Conservation (phyloP, 2,113 vertebrate species). For the Tretioscincus oriximinensis region DNA sequence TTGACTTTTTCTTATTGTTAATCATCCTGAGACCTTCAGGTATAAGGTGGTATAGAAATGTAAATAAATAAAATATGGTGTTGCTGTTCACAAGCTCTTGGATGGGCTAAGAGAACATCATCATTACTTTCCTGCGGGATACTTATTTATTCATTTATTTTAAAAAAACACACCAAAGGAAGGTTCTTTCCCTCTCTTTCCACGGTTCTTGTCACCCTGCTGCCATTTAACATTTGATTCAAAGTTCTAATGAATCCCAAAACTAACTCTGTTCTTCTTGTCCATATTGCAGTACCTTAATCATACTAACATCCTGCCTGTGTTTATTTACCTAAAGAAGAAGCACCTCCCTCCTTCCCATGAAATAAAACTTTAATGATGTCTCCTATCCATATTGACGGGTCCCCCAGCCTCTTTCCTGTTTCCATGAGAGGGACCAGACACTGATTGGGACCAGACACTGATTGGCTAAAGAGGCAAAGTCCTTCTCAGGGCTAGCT, state of each 20-base stretch:
- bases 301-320: background rate
- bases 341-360: background rate
- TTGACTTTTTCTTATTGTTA: too few relatives aligned
- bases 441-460: too few relatives aligned
- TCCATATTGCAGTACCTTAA: background rate
- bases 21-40: too few relatives aligned
- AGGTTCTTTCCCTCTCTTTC: background rate
- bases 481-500: too few relatives aligned
- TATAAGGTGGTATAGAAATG: too few relatives aligned
- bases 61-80: too few relatives aligned
- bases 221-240: background rate
- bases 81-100: background rate
- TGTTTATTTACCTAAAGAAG: background rate
- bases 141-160: background rate
- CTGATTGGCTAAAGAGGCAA: too few relatives aligned
- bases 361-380: background rate
- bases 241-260: background rate
- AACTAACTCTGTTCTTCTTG: background rate
- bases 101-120: background rate
- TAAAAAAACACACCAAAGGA: too few relatives aligned
- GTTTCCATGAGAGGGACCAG: too few relatives aligned
- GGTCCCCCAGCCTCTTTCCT: background rate
- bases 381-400: background rate
- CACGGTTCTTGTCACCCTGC: too few relatives aligned
- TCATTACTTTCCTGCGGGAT: background rate